Evolutionary conservation across 2,113 vertebrate species (phyloP), one percentile per base, ranked within the genome.

Genomic region (Elgaria multicarinata): DNA sequence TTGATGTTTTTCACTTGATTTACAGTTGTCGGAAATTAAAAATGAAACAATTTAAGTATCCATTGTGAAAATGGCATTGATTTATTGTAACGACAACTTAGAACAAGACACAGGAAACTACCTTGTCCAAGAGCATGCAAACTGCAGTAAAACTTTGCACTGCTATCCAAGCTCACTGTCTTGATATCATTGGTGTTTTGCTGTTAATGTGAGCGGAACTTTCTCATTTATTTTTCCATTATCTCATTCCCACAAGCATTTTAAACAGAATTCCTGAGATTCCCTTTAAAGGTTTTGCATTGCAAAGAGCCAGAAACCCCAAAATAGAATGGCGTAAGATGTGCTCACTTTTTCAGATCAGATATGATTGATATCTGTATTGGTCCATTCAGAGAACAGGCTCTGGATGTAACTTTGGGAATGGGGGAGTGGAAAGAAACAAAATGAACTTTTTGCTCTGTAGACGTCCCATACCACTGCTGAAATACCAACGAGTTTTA

Each of bases 201-300:
- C 7, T n/a, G 28, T 62, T 82, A 8, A 44, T 22, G 6, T 46
- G 18, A 44, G 10, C 62, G 2, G 33, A 62, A 82, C 13, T 33
- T 82, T 82, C 55, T 18, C 44, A 62, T 44, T 69, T 26, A 74
- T 74, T 72, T 82, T 82, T 88, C 36, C 44, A 28, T 89, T 39
- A 76, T 66, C 33, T 83, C 22, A 16, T 75, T 64, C 3, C 13
- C 33, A 18, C 31, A 53, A 50, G 39, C 66, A 50, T 36, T 83
- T 84, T 84, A 50, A 36, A 89, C 13, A 87, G 58, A 77, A 67
- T 83, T 89, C 22, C 62, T 67, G 7, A 79, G 75, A 36, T 31
- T 79, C 9, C 13, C 53, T 66, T 76, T 84, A 2, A 69, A 13
- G 31, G 33, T 76, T 83, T 62, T 74, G 22, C 8, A 14, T 72